A percentile compares a stretch with the other conserved stretches of the same genome.
Evolutionary conservation across 2,888 invertebrate genomes (phyloP).

Genomic region (Sinelater perroti): DNA sequence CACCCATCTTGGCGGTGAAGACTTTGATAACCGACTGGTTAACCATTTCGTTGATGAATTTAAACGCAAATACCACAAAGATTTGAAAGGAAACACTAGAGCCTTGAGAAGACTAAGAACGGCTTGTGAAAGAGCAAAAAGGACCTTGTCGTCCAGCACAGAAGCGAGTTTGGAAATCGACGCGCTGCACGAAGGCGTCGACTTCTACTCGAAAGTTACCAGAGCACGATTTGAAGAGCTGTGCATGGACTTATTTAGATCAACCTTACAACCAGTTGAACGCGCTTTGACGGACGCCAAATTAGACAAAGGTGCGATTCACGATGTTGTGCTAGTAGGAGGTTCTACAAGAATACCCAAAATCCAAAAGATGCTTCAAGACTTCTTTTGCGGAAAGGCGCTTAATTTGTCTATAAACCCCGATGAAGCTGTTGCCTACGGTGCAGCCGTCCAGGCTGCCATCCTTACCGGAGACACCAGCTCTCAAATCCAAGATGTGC

Average conservation of each 20-base stretch:
- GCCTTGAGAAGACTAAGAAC: conserved; percentile 85
- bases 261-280: conserved; percentile 85
- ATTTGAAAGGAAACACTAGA: conserved; percentile 75
- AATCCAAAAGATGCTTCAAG: conserved; percentile 85
- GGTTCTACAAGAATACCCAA: conserved; percentile 93
- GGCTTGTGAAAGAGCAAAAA: conserved; percentile 83
- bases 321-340: conserved; percentile 86
- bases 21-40: conserved; percentile 82
- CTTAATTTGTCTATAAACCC: conserved; percentile 92
- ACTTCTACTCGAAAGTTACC: conserved; percentile 88
- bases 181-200: conserved; percentile 87
- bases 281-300: conserved; percentile 83
- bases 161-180: conserved; percentile 88
- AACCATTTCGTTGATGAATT: conserved; percentile 83
- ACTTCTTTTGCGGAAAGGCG: conserved; percentile 82
- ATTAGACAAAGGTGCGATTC: conserved; percentile 81
- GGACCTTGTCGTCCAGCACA: conserved; percentile 79
- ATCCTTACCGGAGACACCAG: conserved; percentile 76
- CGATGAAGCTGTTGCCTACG: conserved; percentile 92
- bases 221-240: conserved; percentile 90
- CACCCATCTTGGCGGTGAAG: conserved; percentile 82
- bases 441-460: conserved; percentile 93
- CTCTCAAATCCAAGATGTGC: conserved; percentile 80
- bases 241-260: conserved; percentile 84
- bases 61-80: conserved; percentile 76